phyloP scores from a whole-genome alignment of 2,888 invertebrate species.

The Caenorhabditis japonica region DNA sequence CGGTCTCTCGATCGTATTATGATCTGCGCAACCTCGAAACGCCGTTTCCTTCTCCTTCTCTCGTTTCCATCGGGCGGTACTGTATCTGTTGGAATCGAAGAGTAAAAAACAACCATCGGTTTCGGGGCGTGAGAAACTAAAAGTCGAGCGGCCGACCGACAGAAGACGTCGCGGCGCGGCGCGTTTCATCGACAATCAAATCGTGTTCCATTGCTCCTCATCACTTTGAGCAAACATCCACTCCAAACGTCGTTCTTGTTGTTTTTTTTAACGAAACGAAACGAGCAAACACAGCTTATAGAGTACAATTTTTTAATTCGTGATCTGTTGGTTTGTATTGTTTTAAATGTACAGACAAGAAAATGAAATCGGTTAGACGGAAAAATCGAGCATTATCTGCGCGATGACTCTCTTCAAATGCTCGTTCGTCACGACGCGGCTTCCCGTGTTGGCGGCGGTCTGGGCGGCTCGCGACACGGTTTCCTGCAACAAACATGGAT shows the following conservation, averaged over 20 bases:
- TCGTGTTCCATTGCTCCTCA: constrained; percentile 33
- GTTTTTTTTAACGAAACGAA: constrained; percentile 33
- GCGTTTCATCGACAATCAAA: constrained; percentile 7
- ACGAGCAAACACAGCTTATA: constrained; percentile 21
- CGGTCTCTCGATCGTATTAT: constrained; percentile 27
- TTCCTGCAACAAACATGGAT: constrained; percentile 36
- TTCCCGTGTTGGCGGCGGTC: constrained; percentile 37
- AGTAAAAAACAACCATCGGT: constrained; percentile 30
- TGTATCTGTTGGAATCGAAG: constrained; percentile 45
- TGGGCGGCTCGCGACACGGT: constrained; percentile 35
- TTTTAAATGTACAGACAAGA: too few species aligned
- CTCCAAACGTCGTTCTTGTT: background rate
- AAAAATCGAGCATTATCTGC: constrained; percentile 51
- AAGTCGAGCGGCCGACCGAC: background rate
- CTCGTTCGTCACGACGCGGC: constrained; percentile 23
- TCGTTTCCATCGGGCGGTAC: constrained; percentile 1
- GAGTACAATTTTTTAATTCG: constrained; percentile 18
- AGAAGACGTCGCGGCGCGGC: background rate
- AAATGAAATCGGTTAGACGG: constrained; percentile 14
- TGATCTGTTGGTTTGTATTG: too few species aligned
- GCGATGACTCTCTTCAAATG: constrained; percentile 41
- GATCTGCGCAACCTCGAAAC: constrained; percentile 23
- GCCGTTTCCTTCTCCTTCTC: constrained; percentile 12
- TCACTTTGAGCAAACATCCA: constrained; percentile 35
- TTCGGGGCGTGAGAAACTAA: background rate